These are phyloP conservation scores for Rhinoraja longicauda DNA, from an alignment of 2,797 vertebrate genomes.

Conservation along the genomic window DNA sequence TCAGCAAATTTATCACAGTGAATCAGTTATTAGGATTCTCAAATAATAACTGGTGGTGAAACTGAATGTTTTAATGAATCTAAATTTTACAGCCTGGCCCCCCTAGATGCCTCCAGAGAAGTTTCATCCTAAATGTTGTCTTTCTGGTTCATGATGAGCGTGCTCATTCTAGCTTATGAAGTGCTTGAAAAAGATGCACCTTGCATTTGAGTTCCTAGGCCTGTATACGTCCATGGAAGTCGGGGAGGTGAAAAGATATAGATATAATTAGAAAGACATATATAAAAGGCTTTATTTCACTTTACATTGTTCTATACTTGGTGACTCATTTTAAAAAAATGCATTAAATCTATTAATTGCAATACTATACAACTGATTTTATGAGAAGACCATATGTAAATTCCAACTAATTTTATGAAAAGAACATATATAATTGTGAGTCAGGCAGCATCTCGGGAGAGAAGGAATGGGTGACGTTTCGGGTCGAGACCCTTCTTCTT, in stretches of 20 bases:
- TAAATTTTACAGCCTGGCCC: background rate
- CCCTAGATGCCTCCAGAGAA: background rate
- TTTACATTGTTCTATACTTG: background rate
- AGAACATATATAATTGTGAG: background rate
- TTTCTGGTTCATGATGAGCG: background rate
- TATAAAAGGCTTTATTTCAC: background rate
- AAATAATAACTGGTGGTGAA: background rate
- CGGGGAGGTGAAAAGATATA: background rate
- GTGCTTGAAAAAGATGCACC: background rate
- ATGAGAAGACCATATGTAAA: background rate
- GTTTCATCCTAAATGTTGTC: background rate
- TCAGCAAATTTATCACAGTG: too few species aligned
- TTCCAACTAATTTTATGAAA: background rate
- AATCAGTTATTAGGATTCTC: background rate
- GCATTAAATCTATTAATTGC: background rate
- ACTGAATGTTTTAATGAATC: background rate
- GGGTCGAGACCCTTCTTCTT: too few species aligned
- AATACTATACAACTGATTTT: background rate
- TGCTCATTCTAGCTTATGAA: background rate
- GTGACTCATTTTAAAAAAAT: background rate
- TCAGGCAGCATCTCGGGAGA: too few species aligned
- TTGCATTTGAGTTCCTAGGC: background rate
- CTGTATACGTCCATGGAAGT: background rate
- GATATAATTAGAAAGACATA: background rate
- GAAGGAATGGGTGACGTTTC: too few species aligned